These are phyloP conservation scores for Neuroscelio doddi DNA, from an alignment of 2,888 invertebrate species.

Conservation along the genomic window DNA sequence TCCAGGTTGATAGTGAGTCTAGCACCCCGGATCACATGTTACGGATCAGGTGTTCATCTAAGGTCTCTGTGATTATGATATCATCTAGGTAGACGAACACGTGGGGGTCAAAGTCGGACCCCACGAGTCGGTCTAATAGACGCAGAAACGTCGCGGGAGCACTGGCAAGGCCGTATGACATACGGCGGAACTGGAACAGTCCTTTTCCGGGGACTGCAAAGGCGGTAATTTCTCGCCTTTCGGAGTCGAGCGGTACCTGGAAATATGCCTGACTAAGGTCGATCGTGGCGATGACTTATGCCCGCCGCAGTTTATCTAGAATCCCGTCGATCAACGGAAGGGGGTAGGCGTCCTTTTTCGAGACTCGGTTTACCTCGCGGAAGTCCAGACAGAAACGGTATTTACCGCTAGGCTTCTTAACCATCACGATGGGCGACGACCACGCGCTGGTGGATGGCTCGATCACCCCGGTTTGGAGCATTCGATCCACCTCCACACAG, in stretches of 20 bases:
- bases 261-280: constrained; percentile 45
- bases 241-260: constrained; percentile 36
- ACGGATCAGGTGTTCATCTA: constrained; percentile 34
- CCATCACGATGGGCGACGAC: constrained; percentile 52
- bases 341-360: constrained; percentile 21
- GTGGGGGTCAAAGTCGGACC: constrained; percentile 38
- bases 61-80: constrained; percentile 31
- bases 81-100: constrained; percentile 42
- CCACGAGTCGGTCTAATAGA: constrained; percentile 43
- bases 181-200: constrained; percentile 44
- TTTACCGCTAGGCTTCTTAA: constrained; percentile 48
- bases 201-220: constrained; percentile 48
- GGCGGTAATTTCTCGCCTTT: constrained; percentile 40
- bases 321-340: constrained; percentile 13
- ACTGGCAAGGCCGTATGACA: constrained; percentile 31
- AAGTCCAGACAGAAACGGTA: constrained; percentile 23
- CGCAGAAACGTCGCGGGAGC: constrained; percentile 49
- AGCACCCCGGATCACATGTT: constrained; percentile 14
- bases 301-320: constrained; percentile 9
- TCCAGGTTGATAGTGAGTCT: constrained; percentile 32
- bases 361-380: constrained; percentile 12
- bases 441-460: constrained; percentile 41
- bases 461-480: constrained; percentile 55
- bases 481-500: constrained; percentile 57
- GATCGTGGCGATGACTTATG: constrained; percentile 36